Evolutionary conservation across 2,888 invertebrate species (phyloP), one percentile per base, ranked within the genome.

Genomic region (Brenthis daphne): DNA sequence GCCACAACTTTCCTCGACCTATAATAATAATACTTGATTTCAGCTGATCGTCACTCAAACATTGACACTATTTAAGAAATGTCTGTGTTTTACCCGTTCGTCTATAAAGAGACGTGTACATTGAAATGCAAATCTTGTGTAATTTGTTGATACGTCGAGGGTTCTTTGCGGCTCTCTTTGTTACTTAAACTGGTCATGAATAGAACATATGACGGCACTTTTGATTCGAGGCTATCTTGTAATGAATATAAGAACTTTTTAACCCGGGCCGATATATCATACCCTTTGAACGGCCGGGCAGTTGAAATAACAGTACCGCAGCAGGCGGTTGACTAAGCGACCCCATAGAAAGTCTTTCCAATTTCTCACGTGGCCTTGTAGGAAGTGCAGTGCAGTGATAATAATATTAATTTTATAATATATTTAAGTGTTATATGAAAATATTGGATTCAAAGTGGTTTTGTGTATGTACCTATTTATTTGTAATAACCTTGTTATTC

Each of bases 91-190:
- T 85, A 84, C 83, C 80, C 79, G 70, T 71, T 70, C 61, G 74
- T 76, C 81, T 79, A 82, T 83, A 82, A 79, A 85, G 82, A 77
- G 81, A 78, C 79, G 80, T 79, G 77, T 69, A 73, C 74, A 86
- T 92, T 92, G 80, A 89, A 84, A 92, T 92, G 91, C 82, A 83
- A 92, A 92, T 92, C 72, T 80, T 88, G 87, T 92, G 87, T 92
- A 92, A 92, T 92, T 92, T 92, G 90, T 91, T 91, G 89, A 90
- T 91, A 85, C 78, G 85, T 86, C 85, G 89, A 92, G 92, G 92
- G 92, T 90, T 85, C 85, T 89, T 90, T 91, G 91, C 85, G 89
- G 89, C 89, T 82, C 85, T 83, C 87, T 86, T 92, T 92, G 87
- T 92, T 75, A 76, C 74, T 69, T 68, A 75, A 89, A 91, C 91